Conservation (phyloP, 2,797 vertebrate genomes). For the Mastacembelus armatus region DNA sequence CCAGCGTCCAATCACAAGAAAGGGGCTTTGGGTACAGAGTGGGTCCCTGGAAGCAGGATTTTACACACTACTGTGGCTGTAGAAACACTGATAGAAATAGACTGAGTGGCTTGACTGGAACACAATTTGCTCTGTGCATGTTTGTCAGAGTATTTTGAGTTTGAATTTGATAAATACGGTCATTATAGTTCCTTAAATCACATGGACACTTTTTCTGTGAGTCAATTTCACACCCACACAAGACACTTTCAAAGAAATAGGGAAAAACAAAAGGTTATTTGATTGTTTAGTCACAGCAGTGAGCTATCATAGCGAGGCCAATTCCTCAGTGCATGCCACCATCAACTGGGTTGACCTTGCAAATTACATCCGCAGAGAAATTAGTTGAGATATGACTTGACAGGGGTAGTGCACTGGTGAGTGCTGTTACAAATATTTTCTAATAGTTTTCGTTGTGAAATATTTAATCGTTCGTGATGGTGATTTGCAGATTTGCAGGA, state of each 20-base stretch:
- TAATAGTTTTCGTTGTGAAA: constrained; percentile 9
- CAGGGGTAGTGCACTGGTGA: constrained; percentile 6
- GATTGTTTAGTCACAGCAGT: constrained; percentile 95
- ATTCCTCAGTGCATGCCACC: constrained; percentile 65
- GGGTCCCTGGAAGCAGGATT: constrained; percentile 73
- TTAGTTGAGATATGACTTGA: constrained; percentile 6
- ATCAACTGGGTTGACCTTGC: constrained; percentile 49
- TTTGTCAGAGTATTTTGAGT: constrained; percentile 3
- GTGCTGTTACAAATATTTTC: constrained; percentile 29
- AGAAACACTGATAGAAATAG: constrained; percentile 17
- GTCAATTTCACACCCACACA: constrained; percentile 44
- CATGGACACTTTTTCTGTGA: constrained; percentile 20
- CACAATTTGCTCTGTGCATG: neutral
- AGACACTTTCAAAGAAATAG: constrained; percentile 72
- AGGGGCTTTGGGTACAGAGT: constrained; percentile 47
- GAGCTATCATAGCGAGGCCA: constrained; percentile 81
- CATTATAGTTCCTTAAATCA: constrained; percentile 19
- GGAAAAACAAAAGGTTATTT: constrained; percentile 76
- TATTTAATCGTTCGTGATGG: constrained; percentile 56
- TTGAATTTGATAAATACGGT: constrained; percentile 25
- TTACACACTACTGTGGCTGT: constrained; percentile 89
- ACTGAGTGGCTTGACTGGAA: constrained; percentile 15
- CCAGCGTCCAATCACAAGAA: constrained; percentile 66
- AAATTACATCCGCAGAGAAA: constrained; percentile 1
- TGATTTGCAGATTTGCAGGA: constrained; percentile 73